Percentiles rank a stretch among this genome's conserved stretches.
Evolutionary conservation across 2,797 vertebrate species (phyloP).

Genomic region (Gambelia wislizenii): DNA sequence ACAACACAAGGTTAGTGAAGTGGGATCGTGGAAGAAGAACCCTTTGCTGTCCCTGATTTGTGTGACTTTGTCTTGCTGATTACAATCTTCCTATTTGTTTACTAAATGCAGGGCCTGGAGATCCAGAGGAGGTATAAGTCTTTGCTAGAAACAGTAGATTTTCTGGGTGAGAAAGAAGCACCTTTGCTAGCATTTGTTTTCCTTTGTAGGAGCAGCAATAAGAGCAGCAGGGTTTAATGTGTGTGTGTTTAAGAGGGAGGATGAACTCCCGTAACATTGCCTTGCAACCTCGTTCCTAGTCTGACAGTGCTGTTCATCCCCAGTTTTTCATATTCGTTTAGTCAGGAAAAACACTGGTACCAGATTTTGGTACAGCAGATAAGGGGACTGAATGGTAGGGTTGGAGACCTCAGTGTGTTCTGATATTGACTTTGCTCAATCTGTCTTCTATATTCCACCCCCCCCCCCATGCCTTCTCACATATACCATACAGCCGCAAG

Average conservation of each 20-base stretch:
- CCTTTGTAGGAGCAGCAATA: constrained; percentile 53
- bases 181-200: constrained; percentile 68
- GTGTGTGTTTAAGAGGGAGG: constrained; percentile 21
- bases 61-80: constrained; percentile 57
- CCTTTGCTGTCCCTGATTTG: constrained; percentile 50
- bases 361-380: constrained; percentile 32
- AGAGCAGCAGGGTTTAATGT: constrained; percentile 38
- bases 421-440: constrained; percentile 8
- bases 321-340: constrained; percentile 56
- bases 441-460: neutral
- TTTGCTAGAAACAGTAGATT: constrained; percentile 41
- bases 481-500: neutral
- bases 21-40: constrained; percentile 60
- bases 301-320: neutral
- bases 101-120: constrained; percentile 59
- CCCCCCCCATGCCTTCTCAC: neutral
- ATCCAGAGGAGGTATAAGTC: constrained; percentile 60
- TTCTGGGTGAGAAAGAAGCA: constrained; percentile 49
- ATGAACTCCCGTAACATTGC: constrained; percentile 26
- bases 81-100: constrained; percentile 59
- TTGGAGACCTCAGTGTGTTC: neutral
- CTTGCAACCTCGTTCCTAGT: constrained; percentile 38
- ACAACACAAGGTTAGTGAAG: constrained; percentile 50
- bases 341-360: constrained; percentile 43
- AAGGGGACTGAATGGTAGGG: constrained; percentile 11